Evolutionary conservation across 2,797 vertebrate species (phyloP), one percentile per base, ranked within the genome.

Genomic region (Lindbergichthys nudifrons): DNA sequence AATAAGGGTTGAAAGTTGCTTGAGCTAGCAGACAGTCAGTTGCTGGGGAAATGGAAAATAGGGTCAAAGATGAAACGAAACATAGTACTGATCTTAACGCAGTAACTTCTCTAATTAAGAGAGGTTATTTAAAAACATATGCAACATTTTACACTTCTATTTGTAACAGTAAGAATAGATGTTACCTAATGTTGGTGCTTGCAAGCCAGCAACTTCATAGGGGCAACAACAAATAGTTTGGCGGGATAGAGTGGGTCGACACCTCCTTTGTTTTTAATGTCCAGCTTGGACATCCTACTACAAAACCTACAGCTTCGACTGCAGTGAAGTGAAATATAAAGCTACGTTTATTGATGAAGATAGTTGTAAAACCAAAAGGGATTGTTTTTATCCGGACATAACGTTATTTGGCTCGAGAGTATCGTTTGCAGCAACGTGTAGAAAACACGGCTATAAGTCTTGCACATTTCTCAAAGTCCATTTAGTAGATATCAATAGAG

Each of bases 161-260:
- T 83, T 87, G 78, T 68, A 54, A 48, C 41, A 46, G 81, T 80
- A 80, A 84, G 74, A 75, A 87, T 84, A 89, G 77, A 83, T 65
- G 73, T 41, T 56, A 74, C 56, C 58, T 75, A 47, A 50, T 52
- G 70, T 65, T 23, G n/a, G 23, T 75, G 52, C 65, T 41, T 65
- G 43, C 65, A 64, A 56, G 59, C 53, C 82, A 70, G 61, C 67
- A 77, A 68, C 87, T 79, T 81, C 65, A 80, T 65, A 72, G 41
- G 63, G 65, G 52, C 63, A 77, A 75, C 68, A 70, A 79, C 73
- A 75, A 85, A 76, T 80, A 83, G 79, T 88, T 88, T 89, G 87
- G 82, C 69, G 87, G 82, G 84, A 79, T 65, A 51, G 15, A 73
- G 65, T 69, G 76, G 69, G 32, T 75, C 72, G 70, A 54, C 51